A percentile compares a stretch with the other conserved stretches of the same genome.
phyloP scores from a whole-genome alignment of 2,888 invertebrate genomes.

The Napeogenes inachia region DNA sequence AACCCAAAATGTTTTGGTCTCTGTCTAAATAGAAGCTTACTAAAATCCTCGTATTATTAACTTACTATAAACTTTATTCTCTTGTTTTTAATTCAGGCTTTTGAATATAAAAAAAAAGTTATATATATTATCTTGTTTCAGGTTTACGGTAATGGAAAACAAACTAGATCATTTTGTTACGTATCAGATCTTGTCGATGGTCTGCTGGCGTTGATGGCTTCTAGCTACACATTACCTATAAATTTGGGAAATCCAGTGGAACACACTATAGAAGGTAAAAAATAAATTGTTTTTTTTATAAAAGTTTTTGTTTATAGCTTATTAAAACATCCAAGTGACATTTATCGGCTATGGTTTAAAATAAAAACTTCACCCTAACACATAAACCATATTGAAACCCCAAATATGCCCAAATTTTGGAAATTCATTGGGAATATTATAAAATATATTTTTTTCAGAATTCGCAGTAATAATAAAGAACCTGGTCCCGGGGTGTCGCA shows the following conservation, averaged over 20 bases:
- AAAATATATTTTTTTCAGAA: slow-evolving; percentile 73
- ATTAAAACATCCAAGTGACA: too few species aligned
- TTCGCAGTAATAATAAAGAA: slow-evolving; percentile 91
- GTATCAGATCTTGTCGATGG: slow-evolving; percentile 98
- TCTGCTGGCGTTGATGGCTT: slow-evolving; percentile 92
- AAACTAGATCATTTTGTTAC: slow-evolving; percentile 98
- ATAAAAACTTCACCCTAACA: too few species aligned
- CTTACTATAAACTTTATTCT: too few species aligned
- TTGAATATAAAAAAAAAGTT: too few species aligned
- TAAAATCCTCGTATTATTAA: too few species aligned
- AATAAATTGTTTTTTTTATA: neutral
- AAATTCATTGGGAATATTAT: too few species aligned
- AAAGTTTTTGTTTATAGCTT: neutral
- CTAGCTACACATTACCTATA: slow-evolving; percentile 94
- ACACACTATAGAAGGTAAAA: slow-evolving; percentile 90
- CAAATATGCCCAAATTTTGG: too few species aligned
- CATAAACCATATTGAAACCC: too few species aligned
- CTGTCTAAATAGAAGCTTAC: too few species aligned
- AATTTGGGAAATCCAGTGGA: slow-evolving; percentile 99
- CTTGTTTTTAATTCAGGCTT: too few species aligned
- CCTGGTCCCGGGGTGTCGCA: slow-evolving; percentile 88
- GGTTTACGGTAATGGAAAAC: slow-evolving; percentile 91
- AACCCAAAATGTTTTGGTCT: too few species aligned
- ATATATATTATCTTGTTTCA: slow-evolving; percentile 43
- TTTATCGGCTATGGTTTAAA: too few species aligned